These are phyloP conservation scores for Theristicus caerulescens DNA, from an alignment of 2,113 vertebrate genomes.

Conservation along the genomic window DNA sequence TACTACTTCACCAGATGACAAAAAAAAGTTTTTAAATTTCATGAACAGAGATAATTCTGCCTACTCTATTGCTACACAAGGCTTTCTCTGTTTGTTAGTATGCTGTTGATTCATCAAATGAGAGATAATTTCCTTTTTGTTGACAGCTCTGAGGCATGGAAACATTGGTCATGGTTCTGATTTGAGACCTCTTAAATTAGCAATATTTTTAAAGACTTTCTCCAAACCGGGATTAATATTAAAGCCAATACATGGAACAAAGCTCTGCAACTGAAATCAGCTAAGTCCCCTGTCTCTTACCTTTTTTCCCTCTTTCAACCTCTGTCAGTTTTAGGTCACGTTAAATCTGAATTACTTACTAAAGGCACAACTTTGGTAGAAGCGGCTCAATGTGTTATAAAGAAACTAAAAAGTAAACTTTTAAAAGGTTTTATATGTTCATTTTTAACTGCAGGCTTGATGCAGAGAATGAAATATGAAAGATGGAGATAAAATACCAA, in stretches of 20 bases:
- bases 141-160: not conserved
- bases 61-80: not conserved
- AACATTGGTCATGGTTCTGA: not conserved
- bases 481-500: not conserved
- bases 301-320: not conserved
- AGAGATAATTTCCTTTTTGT: not conserved
- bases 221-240: not conserved
- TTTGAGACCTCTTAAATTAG: not conserved
- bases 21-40: not conserved
- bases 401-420: not conserved
- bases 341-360: not conserved
- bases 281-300: not conserved
- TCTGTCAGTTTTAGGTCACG: not conserved
- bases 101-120: not conserved
- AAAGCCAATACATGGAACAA: not conserved
- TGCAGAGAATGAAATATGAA: not conserved
- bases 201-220: not conserved
- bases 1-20: not conserved
- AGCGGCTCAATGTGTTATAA: not conserved
- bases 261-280: not conserved
- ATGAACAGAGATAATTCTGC: not conserved
- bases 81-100: not conserved
- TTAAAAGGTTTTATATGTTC: not conserved
- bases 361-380: not conserved
- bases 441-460: not conserved